A percentile compares a stretch with the other conserved stretches of the same genome.
Conservation (phyloP, 1,140 invertebrate species). For the Mactra quadrangularis region DNA sequence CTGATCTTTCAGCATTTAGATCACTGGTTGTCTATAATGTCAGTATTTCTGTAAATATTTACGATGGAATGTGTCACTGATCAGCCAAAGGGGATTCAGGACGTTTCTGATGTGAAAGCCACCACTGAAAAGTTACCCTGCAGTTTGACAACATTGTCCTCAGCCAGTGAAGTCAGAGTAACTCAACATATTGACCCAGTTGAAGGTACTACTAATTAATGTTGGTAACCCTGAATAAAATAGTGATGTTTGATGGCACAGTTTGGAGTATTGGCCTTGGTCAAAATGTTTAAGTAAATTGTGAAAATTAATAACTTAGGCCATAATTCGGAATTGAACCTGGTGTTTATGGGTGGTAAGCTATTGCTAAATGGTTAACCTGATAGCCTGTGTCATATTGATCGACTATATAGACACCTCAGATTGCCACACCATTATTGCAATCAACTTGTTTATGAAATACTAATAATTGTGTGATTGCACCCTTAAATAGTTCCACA, state of each 20-base stretch:
- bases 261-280: neutral
- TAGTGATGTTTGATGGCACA: neutral
- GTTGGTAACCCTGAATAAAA: neutral
- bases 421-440: neutral
- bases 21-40: no score
- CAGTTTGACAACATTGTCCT: slow-evolving; percentile 11
- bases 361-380: neutral
- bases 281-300: neutral
- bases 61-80: no score
- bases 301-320: neutral
- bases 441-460: no score
- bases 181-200: slow-evolving; percentile 41
- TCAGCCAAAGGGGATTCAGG: no score
- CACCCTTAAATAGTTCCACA: no score
- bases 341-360: neutral
- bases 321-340: neutral
- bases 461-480: no score
- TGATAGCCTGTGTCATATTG: neutral
- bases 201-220: slow-evolving; percentile 13
- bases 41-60: no score
- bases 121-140: neutral
- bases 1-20: no score
- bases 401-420: no score
- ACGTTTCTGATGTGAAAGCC: no score
- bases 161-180: slow-evolving; percentile 17